These are phyloP conservation scores for Oryzias javanicus DNA, from an alignment of 2,113 vertebrate species.

Conservation along the genomic window DNA sequence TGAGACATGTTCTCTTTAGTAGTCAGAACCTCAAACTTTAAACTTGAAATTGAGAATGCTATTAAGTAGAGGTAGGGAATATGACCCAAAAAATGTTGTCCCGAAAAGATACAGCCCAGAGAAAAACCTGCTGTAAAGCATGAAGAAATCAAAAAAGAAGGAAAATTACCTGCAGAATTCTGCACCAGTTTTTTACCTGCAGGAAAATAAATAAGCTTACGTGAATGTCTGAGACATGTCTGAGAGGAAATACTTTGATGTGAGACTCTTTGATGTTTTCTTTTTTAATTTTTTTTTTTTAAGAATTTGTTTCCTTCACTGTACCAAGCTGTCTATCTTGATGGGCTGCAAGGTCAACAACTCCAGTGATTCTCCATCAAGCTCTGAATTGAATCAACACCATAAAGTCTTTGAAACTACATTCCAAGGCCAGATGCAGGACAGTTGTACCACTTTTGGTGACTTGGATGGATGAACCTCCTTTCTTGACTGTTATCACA, in stretches of 20 bases:
- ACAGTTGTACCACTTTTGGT: background rate
- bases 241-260: background rate
- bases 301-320: background rate
- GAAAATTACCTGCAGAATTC: too few relatives aligned
- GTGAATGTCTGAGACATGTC: background rate
- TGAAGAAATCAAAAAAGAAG: too few relatives aligned
- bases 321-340: background rate
- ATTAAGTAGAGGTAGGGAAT: too few relatives aligned
- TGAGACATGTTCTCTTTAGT: too few relatives aligned
- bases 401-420: background rate
- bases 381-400: background rate
- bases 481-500: background rate
- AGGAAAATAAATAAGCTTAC: too few relatives aligned
- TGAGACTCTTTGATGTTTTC: background rate
- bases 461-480: background rate
- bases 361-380: background rate
- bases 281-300: background rate
- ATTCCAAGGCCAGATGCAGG: background rate
- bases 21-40: too few relatives aligned
- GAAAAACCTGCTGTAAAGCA: too few relatives aligned
- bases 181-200: too few relatives aligned
- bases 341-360: background rate
- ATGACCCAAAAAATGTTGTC: too few relatives aligned
- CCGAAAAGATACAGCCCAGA: too few relatives aligned
- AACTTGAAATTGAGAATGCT: too few relatives aligned